A percentile compares a stretch with the other conserved stretches of the same genome.
These are phyloP conservation scores for Villa cingulata DNA, from an alignment of 2,888 invertebrate genomes.

Conservation along the genomic window DNA sequence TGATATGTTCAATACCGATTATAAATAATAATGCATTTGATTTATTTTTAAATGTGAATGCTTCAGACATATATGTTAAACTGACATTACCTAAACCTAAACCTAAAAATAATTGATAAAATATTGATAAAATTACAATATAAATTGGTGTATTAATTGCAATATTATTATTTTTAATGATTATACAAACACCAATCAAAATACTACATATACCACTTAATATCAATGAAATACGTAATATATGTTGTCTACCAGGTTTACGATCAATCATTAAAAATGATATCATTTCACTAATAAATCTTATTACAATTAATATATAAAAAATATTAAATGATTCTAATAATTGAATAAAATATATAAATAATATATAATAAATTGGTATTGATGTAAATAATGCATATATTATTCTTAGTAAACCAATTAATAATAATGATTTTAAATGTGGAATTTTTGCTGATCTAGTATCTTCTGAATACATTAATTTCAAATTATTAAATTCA, in stretches of 20 bases:
- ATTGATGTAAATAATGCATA: neutral
- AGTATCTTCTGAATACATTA: slow-evolving; percentile 5
- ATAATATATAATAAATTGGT: neutral
- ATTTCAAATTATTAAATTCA: slow-evolving; percentile 6
- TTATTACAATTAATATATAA: neutral
- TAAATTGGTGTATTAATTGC: neutral
- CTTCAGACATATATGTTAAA: neutral
- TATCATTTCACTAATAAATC: slow-evolving; percentile 1
- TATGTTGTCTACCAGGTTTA: neutral
- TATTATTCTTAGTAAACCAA: neutral
- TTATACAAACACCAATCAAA: neutral
- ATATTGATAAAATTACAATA: neutral
- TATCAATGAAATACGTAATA: neutral
- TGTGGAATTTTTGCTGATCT: neutral
- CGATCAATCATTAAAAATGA: neutral
- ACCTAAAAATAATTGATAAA: slow-evolving; percentile 4
- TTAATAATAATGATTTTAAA: neutral
- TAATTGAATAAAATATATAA: no score
- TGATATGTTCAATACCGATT: neutral
- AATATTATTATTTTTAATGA: neutral
- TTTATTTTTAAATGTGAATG: neutral
- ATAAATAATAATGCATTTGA: neutral
- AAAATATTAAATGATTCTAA: neutral
- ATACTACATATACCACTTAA: neutral
- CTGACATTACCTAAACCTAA: neutral